Evolutionary conservation across 2,797 vertebrate species (phyloP), one percentile per base, ranked within the genome.

Genomic region (Pipistrellus kuhlii): DNA sequence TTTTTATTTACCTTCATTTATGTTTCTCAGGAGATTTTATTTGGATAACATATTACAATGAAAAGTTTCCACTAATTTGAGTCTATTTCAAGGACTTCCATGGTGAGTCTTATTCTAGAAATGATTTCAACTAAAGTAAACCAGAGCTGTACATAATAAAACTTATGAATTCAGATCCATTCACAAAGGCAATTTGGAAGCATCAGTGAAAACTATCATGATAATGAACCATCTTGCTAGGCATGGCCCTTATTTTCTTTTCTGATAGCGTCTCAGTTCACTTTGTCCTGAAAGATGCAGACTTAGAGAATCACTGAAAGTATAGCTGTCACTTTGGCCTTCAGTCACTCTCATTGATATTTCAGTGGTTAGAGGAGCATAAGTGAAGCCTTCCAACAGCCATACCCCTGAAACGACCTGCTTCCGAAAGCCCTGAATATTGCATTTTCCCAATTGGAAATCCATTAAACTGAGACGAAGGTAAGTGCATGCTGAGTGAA

Each of bases 161-260:
- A 62, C n/a, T 96, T 94, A 95, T 5, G n/a, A 91, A 95, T 97
- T 97, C 95, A 80, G 27, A 32, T 80, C 85, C 90, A 93, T 95
- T 41, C 21, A 8, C 88, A 95, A 95, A 86, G 85, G 93, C 85
- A 92, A 94, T 95, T 96, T 96, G 90, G 92, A 95, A 35, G 8
- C 88, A 88, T 80, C 87, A 92, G 51, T 41, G 94, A 77, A 94
- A 95, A 92, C 51, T 86, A 86, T 48, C 82, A 90, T 95, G 83
- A 62, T 97, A 96, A 97, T 95, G 90, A 95, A 80, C 90, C 86
- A 72, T 85, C 66, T 77, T 69, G 15, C 82, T 84, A 90, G 69
- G 75, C 93, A 95, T 73, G 57, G 38, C 77, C 78, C 84, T 93
- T 95, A 96, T 95, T 97, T 95, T 92, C 93, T 89, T 94, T 68